Base-by-base conservation (phyloP, 35 echinoderm and acorn worm species). In the Lytechinus variegatus region DNA sequence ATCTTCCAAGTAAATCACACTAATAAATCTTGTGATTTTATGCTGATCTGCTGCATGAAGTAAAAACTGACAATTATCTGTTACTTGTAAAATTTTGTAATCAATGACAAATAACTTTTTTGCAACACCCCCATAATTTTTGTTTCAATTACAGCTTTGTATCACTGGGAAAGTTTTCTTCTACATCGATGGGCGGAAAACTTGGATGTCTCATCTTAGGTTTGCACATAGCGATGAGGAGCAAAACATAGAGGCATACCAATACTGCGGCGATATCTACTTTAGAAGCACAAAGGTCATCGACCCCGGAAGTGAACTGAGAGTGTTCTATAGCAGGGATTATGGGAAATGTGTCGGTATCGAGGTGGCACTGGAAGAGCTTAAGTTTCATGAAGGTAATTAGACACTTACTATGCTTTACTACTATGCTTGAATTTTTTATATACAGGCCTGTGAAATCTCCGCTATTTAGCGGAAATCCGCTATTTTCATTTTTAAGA, bases 231-330 rank as follows among this genome's bases (percentile, higher is more conserved):
- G 55, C n/a, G 55, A 55, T 10, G 54, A 57, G 92, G 92, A 93
- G 28, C 92, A 93, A 16, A 93, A 93, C 27, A 33, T 93, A 27
- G 92, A 93, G 57, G 92, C 92, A 0, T 27, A 53, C 10, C 92
- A 93, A 54, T 54, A 55, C 28, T 57, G n/a, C 53, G 92, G 92
- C 27, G n/a, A 93, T 57, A 93, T 93, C 92, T 93, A 93, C 92
- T 93, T 93, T 54, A 10, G 92, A 10, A 57, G 8, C 92, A 93
- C 92, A 57, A 93, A 93, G 27, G 54, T 55, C 52, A 93, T 93
- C 28, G 54, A 93, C 27, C 92, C 92, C 28, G 92, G 92, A 27
- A 93, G n/a, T 27, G 92, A 93, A 93, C 92, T 93, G 4, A 93
- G 12, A 54, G 92, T 93, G 9, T 93, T 56, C 92, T 93, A 93